A percentile compares a stretch with the other conserved stretches of the same genome.
phyloP scores from a whole-genome alignment of 2,888 invertebrate genomes.

The Tromatobia lineatoria region DNA sequence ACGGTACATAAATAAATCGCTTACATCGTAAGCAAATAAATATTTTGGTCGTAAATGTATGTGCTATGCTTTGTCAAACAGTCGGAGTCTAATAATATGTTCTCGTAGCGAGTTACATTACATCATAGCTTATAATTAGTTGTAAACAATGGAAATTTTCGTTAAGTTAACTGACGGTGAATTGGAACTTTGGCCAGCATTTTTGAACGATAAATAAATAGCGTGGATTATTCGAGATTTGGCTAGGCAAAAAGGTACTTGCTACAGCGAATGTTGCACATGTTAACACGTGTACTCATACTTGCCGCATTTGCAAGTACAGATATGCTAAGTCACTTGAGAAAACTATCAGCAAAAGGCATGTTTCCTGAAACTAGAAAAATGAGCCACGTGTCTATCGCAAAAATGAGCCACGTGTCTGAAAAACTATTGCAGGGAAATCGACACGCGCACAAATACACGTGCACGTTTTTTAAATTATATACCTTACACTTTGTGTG shows the following conservation, averaged over 20 bases:
- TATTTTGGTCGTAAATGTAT: too few relatives aligned
- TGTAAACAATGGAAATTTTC: slow-evolving; percentile 6
- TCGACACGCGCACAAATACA: neutral
- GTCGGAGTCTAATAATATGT: neutral
- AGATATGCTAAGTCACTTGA: neutral
- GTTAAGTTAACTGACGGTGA: neutral
- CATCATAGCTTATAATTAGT: neutral
- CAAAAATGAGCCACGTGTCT: neutral
- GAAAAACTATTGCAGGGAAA: neutral
- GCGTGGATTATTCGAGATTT: slow-evolving; percentile 1
- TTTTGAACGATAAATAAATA: neutral
- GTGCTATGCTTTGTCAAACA: too few relatives aligned
- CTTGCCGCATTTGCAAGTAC: neutral
- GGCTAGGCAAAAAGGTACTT: neutral
- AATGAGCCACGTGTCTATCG: slow-evolving; percentile 1
- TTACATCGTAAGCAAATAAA: too few relatives aligned
- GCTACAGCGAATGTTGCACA: neutral
- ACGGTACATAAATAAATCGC: too few relatives aligned
- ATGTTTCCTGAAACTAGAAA: neutral
- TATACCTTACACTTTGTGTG: too few relatives aligned
- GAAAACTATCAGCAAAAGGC: neutral
- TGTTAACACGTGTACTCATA: neutral
- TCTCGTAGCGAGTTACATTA: too few relatives aligned
- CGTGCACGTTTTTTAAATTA: neutral
- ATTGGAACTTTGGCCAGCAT: slow-evolving; percentile 1